Evolutionary conservation across 2,888 invertebrate genomes (phyloP), one percentile per base, ranked within the genome.

Genomic region (Aporophyla lueneburgensis): DNA sequence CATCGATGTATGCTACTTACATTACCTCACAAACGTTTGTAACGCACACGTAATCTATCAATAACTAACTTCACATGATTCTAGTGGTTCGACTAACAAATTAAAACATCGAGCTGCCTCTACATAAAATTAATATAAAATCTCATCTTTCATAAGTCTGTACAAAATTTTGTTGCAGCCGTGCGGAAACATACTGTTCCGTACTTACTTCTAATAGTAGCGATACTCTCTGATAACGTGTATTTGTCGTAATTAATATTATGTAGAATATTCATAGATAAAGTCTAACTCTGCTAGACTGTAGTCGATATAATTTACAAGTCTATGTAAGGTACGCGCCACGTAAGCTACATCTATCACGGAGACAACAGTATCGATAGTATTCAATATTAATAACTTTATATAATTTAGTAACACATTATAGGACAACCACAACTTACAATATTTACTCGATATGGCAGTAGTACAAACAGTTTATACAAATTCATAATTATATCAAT

Each of bases 381-480:
- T 66, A 69, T 40, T 59, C 1, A 77, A 67, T 49, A 62, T 79
- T 56, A 19, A 58, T 51, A 53, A 53, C 27, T 54, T 59, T 49
- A 70, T 75, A 63, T 83, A 56, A 72, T 61, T 63, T 61, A 73
- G 59, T 83, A 78, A 72, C 75, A 68, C 61, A 58, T 71, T 74
- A 74, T 49, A 71, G 46, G 58, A 70, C 65, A 82, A 72, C 58
- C 74, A 81, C 69, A 68, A 83, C 49, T 75, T 71, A 46, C 43
- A 46, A 10, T 46, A 75, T 63, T 63, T 51, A 79, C 68, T 83
- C 67, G 72, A 75, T 83, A 75, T 83, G 82, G 82, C 83, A 83
- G 83, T 75, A 78, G 27, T 78, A 62, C 61, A 61, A 71, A 74
- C 51, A 67, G 27, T 62, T 75, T 59, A 74, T 68, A 78, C 27